phyloP scores from a whole-genome alignment of 1,140 invertebrate species.

The Chironomus tepperi region DNA sequence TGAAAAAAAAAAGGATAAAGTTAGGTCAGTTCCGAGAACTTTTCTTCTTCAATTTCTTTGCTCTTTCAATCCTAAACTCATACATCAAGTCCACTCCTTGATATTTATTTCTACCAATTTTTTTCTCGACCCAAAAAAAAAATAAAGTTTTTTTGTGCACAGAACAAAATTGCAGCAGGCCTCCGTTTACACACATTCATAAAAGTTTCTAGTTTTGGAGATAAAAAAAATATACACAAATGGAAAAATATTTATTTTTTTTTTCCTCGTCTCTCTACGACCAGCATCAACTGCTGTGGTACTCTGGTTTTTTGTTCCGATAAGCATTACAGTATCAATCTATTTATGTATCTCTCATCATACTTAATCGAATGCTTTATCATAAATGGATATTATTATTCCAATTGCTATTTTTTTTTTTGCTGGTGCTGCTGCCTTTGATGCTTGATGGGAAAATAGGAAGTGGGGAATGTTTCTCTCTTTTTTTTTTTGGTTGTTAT shows the following conservation, averaged over 20 bases:
- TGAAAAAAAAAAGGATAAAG: too few species aligned
- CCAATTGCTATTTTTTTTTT: background rate
- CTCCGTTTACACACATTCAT: too few species aligned
- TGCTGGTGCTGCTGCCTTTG: background rate
- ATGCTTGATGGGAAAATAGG: background rate
- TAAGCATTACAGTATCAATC: conserved; percentile 2
- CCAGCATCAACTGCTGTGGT: background rate
- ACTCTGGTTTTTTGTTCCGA: background rate
- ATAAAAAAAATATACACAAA: background rate
- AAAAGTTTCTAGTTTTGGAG: too few species aligned
- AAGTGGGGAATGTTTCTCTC: background rate
- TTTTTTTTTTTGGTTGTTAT: background rate
- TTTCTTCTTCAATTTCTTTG: too few species aligned
- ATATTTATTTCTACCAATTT: too few species aligned
- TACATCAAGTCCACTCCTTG: too few species aligned
- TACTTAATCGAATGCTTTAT: conserved; percentile 21
- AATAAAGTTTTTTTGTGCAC: too few species aligned
- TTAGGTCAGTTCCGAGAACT: too few species aligned
- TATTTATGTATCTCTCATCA: conserved; percentile 17
- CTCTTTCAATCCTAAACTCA: too few species aligned
- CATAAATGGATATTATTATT: conserved; percentile 22
- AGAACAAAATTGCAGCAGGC: too few species aligned
- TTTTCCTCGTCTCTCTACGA: background rate
- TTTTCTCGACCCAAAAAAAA: too few species aligned
- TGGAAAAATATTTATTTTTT: background rate